phyloP scores from a whole-genome alignment of 1,140 invertebrate genomes.

The Sminthurinus signatus region DNA sequence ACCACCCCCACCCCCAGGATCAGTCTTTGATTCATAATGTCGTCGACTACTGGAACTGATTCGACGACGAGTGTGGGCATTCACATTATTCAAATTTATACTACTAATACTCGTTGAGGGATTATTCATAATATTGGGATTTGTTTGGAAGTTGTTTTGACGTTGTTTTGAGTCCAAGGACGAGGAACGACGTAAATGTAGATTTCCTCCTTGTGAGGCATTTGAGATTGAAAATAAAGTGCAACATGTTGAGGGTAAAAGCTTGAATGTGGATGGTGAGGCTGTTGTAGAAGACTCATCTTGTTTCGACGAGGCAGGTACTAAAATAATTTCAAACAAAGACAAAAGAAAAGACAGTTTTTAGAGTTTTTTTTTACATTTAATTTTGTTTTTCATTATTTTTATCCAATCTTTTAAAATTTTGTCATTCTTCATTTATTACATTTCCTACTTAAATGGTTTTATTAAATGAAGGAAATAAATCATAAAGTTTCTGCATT shows the following conservation, averaged over 20 bases:
- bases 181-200: slow-evolving; percentile 5
- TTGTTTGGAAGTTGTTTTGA: neutral
- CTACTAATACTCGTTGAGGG: neutral
- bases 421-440: no score
- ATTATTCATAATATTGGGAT: neutral
- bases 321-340: no score
- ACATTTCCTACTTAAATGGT: no score
- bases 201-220: neutral
- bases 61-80: slow-evolving; percentile 1
- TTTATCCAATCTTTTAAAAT: no score
- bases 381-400: no score
- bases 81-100: slow-evolving; percentile 1
- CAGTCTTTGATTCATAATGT: neutral
- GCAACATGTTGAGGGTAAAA: slow-evolving; percentile 26
- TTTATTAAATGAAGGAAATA: no score
- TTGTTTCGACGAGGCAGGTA: no score
- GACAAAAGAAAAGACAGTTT: no score
- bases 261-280: slow-evolving; percentile 10
- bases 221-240: slow-evolving; percentile 9
- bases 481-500: no score
- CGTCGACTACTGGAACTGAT: neutral
- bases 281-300: no score
- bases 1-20: neutral
- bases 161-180: neutral
- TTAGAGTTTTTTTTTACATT: no score